Conservation (phyloP, 2,888 invertebrate genomes). For the Temnothorax unifasciatus region DNA sequence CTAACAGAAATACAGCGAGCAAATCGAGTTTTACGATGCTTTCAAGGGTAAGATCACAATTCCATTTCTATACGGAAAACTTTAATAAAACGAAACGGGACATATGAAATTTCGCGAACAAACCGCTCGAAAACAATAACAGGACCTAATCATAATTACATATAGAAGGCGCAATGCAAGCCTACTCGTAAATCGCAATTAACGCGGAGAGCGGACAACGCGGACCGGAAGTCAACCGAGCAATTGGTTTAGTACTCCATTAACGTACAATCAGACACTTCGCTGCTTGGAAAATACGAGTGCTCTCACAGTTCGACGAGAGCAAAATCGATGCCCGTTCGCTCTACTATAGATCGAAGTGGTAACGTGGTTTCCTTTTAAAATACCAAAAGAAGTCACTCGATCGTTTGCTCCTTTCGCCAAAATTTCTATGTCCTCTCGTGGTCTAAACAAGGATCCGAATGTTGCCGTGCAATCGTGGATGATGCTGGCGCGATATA, state of each 20-base stretch:
- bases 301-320: conserved; percentile 41
- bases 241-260: conserved; percentile 59
- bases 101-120: not conserved
- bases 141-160: conserved; percentile 15
- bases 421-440: not conserved
- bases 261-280: conserved; percentile 64
- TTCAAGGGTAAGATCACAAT: not conserved
- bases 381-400: conserved; percentile 7
- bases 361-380: conserved; percentile 19
- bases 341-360: not conserved
- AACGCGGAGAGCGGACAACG: conserved; percentile 4
- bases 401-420: not conserved
- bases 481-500: not conserved
- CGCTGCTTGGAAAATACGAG: conserved; percentile 54
- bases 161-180: not conserved
- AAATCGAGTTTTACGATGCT: not conserved
- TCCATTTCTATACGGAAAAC: not conserved
- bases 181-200: conserved; percentile 36
- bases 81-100: not conserved
- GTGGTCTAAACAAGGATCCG: not conserved
- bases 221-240: conserved; percentile 58
- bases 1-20: not conserved
- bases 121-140: conserved; percentile 20
- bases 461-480: not conserved
- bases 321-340: conserved; percentile 62